Percentiles rank a stretch among this genome's conserved stretches.
Conservation (phyloP, 2,113 vertebrate genomes). For the Equus quagga region DNA sequence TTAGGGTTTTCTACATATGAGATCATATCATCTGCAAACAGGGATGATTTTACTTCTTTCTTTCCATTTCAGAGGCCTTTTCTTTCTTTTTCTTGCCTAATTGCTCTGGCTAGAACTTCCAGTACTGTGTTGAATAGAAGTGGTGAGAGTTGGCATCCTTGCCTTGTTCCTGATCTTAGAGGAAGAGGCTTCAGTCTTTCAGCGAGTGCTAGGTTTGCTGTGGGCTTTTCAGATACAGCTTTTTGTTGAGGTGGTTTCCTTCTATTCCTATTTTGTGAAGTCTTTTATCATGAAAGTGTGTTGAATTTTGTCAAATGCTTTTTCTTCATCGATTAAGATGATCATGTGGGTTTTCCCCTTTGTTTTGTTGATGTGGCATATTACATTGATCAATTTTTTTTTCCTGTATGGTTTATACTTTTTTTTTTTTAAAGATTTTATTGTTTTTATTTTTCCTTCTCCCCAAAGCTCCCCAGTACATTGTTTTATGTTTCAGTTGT, state of each 20-base stretch:
- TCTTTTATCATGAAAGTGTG: background rate
- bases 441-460: too few relatives aligned
- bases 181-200: background rate
- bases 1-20: background rate
- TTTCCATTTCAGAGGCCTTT: background rate
- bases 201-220: background rate
- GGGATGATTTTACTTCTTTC: background rate
- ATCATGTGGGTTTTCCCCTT: background rate
- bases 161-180: background rate
- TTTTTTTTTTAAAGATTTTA: too few relatives aligned
- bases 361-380: background rate
- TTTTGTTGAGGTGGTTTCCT: background rate
- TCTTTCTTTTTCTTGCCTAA: background rate
- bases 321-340: background rate
- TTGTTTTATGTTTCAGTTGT: too few relatives aligned
- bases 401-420: too few relatives aligned
- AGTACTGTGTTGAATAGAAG: too few relatives aligned
- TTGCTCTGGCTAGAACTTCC: background rate
- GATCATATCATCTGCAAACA: background rate
- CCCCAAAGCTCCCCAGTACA: too few relatives aligned
- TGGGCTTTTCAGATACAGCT: background rate
- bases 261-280: background rate
- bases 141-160: too few relatives aligned
- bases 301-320: background rate
- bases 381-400: background rate